Base-by-base conservation (phyloP, 1,140 invertebrate genomes). In the Drosophila bocki region DNA sequence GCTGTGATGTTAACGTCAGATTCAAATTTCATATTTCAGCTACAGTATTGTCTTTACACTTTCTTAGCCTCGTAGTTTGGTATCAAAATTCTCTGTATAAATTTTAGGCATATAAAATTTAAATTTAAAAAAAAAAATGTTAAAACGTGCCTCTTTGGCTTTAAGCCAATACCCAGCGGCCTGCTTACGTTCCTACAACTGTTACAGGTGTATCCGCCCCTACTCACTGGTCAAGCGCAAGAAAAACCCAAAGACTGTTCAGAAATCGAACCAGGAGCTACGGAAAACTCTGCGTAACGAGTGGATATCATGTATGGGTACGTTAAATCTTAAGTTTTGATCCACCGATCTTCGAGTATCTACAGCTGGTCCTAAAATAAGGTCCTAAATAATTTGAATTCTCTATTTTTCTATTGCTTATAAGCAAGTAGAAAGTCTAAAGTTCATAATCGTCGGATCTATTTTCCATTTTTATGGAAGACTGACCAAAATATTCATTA, bases 101-200 rank as follows among this genome's bases (percentile, higher is more conserved):
- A 72, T 12, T 72, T 71, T 72, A 17, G 53, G 44, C 5, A 48
- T 26, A 6, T 1, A 71, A 42, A 50, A 37, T 29, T 0, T 8
- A 42, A 13, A 3, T 15, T n/a, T 19, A 35, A 41, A 19, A 35
- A 37, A 44, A 15, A 60, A 22, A 17, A 72, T 72, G 69, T 59
- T 71, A 15, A 59, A 60, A 59, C 11, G 45, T 17, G 54, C 69
- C 67, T 58, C 67, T 6, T 26, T 59, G 45, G 53, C 67, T 15
- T 39, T 59, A 3, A 22, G 53, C 53, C 53, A 70, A 1, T 72
- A 22, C 4, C 35, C 45, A 1, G 17, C 29, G 45, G 44, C 32
- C 9, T 51, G 53, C 45, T 32, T 29, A 2, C 45, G 37, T 26
- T 19, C 51, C 35, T 41, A 35, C 29, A 69, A 33, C 11, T 35